Evolutionary conservation across 2,113 vertebrate species (phyloP).

Genomic region (Prochilodus magdalenae): DNA sequence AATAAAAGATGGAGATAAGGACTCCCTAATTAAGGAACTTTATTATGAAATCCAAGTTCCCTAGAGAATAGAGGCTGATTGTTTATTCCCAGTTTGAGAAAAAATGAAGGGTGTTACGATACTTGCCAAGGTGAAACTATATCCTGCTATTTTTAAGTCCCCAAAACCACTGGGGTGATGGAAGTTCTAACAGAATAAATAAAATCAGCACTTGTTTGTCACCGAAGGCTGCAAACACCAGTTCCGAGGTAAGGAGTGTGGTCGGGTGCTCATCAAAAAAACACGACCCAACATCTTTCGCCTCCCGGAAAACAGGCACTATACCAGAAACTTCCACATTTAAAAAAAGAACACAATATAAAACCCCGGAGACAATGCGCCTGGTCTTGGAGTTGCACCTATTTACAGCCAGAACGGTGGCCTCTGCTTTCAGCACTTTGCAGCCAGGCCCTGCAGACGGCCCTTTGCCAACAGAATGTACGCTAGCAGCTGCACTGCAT

Average conservation of each 20-base stretch:
- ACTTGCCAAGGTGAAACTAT: constrained; percentile 5
- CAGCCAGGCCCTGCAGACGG: constrained; percentile 38
- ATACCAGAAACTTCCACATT: background rate
- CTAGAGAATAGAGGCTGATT: constrained; percentile 20
- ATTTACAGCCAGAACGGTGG: constrained; percentile 34
- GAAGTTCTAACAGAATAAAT: background rate
- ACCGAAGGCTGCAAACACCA: background rate
- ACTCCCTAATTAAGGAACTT: constrained; percentile 27
- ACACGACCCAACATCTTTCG: background rate
- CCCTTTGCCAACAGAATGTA: constrained; percentile 20
- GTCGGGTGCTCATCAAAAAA: background rate
- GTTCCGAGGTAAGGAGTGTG: background rate
- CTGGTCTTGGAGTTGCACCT: constrained; percentile 34
- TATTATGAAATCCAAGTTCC: constrained; percentile 5
- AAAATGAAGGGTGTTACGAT: constrained; percentile 3
- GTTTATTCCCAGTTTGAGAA: background rate
- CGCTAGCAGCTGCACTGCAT: constrained; percentile 44
- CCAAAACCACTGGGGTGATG: background rate
- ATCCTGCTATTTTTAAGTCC: constrained; percentile 15
- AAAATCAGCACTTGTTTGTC: constrained; percentile 9
- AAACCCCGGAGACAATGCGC: constrained; percentile 16
- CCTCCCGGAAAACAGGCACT: background rate
- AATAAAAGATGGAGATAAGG: constrained; percentile 24
- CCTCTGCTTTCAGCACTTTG: constrained; percentile 42
- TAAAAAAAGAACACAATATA: background rate